A percentile compares a stretch with the other conserved stretches of the same genome.
Conservation (phyloP, 2,797 vertebrate genomes). For the Trachops cirrhosus region DNA sequence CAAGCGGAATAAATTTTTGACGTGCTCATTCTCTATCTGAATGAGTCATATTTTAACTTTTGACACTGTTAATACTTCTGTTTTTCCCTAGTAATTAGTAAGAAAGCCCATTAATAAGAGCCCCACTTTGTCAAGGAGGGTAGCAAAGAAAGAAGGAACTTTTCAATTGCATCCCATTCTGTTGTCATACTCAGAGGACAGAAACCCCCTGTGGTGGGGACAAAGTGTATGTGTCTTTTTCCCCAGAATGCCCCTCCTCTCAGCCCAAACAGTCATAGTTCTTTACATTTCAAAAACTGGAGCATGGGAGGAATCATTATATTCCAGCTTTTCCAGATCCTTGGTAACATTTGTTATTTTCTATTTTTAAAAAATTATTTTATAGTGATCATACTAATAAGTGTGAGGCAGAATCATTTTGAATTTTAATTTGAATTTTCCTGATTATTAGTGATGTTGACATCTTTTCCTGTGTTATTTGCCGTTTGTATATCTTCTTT, state of each 20-base stretch:
- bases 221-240: background rate
- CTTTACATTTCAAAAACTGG: background rate
- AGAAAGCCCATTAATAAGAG: background rate
- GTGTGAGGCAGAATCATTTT: background rate
- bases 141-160: background rate
- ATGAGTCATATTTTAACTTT: conserved; percentile 14
- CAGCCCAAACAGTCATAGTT: background rate
- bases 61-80: background rate
- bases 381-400: background rate
- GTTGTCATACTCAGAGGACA: background rate
- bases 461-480: background rate
- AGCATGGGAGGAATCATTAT: background rate
- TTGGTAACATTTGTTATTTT: background rate
- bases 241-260: background rate
- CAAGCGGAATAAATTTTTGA: conserved; percentile 18
- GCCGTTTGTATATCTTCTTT: background rate
- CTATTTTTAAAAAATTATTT: background rate
- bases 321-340: background rate
- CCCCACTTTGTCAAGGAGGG: background rate
- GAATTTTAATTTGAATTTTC: background rate
- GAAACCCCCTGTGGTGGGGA: background rate
- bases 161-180: background rate
- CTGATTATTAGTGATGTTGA: background rate
- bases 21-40: background rate
- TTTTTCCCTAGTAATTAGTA: background rate